These are phyloP conservation scores for Himalopsyche phryganea DNA, from an alignment of 1,140 invertebrate species.

Conservation along the genomic window DNA sequence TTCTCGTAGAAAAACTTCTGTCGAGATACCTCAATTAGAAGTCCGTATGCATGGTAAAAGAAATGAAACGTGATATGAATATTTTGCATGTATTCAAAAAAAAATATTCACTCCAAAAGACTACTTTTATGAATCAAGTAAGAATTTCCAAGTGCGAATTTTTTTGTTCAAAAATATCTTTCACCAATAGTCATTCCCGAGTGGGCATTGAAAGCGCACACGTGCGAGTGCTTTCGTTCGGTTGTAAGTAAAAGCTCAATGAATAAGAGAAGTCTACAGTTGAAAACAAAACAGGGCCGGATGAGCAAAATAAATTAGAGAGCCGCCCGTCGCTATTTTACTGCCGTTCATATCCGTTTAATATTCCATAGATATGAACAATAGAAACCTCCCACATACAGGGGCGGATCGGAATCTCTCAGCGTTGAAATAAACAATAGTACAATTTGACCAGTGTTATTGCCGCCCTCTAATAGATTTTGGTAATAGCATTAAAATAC, in stretches of 20 bases:
- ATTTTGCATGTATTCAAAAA: no score
- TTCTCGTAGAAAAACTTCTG: no score
- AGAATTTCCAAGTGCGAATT: no score
- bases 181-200: background rate
- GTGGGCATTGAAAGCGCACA: background rate
- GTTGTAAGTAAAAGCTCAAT: background rate
- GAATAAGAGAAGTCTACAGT: conserved; percentile 6
- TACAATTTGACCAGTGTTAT: no score
- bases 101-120: no score
- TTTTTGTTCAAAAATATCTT: no score
- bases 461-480: no score
- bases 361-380: conserved; percentile 15
- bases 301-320: conserved; percentile 11
- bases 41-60: no score
- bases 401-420: background rate
- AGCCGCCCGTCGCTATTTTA: conserved; percentile 11
- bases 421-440: background rate
- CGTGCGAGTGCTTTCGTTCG: conserved; percentile 1
- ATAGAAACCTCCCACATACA: background rate
- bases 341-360: conserved; percentile 19
- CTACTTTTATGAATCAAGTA: no score
- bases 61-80: no score
- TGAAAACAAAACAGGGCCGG: background rate
- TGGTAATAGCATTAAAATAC: no score
- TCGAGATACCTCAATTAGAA: no score